Percentiles rank a stretch among this genome's conserved stretches.
These are phyloP conservation scores for Leptinotarsa undecemlineata DNA, from an alignment of 1,140 invertebrate genomes.

Conservation along the genomic window DNA sequence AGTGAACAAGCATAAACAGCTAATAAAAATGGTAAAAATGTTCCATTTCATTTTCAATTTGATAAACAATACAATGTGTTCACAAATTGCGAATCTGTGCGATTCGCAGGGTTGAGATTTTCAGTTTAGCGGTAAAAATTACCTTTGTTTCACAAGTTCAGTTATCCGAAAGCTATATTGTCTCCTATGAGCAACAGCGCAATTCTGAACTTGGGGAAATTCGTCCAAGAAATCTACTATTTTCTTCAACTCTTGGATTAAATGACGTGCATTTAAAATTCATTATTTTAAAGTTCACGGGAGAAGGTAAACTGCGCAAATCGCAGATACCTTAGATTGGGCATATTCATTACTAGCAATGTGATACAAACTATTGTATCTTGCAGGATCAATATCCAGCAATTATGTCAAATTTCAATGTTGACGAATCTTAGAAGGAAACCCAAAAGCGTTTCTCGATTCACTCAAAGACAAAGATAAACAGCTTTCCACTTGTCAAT, in stretches of 20 bases:
- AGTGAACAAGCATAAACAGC: constrained; percentile 39
- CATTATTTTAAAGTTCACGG: background rate
- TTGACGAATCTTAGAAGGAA: background rate
- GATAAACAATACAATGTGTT: constrained; percentile 23
- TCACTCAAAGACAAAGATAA: background rate
- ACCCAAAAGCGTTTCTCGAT: background rate
- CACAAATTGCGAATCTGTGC: background rate
- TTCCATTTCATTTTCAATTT: constrained; percentile 31
- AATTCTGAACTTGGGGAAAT: background rate
- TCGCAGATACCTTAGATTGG: background rate
- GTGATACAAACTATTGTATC: background rate
- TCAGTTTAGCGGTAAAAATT: constrained; percentile 12
- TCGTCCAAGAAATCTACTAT: background rate
- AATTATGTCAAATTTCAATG: background rate
- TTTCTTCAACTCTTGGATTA: background rate
- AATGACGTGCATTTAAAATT: background rate
- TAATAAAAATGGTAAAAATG: constrained; percentile 40
- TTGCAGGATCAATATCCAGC: background rate
- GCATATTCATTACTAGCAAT: background rate
- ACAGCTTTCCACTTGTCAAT: no score
- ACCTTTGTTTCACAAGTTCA: constrained; percentile 15
- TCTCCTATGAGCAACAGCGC: constrained; percentile 42
- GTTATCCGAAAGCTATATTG: constrained; percentile 37
- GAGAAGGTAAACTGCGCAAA: background rate
- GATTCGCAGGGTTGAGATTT: constrained; percentile 26